Base-by-base conservation (phyloP, 2,113 vertebrate genomes). In the Phasianus colchicus region DNA sequence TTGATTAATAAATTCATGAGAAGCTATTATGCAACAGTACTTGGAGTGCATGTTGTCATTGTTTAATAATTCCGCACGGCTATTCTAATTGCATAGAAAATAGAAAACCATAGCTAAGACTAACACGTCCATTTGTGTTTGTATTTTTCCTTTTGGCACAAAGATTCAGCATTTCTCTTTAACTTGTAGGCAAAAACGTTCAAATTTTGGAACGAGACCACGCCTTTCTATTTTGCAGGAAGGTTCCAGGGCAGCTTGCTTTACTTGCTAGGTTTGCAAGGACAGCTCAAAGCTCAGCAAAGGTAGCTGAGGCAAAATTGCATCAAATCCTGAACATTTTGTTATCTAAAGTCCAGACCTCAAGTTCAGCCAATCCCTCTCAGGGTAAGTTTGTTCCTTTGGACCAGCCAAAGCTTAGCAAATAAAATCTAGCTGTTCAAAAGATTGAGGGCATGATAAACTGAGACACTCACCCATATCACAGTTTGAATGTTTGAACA, bases 401-500 rank as follows among this genome's bases (percentile, higher is more conserved):
- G 63, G 57, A 36, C 67, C 81, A 57, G 77, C 43, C 83, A 65
- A 34, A 78, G 85, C 80, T 95, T 86, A 93, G 80, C 73, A 96
- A 94, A 94, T 72, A 88, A 80, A 95, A 93, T 48, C 30, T 61
- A 58, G 24, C 76, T 40, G 27, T 60, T 95, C 70, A 78, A 83
- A 86, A 91, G 86, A 64, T 30, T 45, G 76, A 91, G 90, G 86
- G 80, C 85, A 38, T 9, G 92, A 94, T 94, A 81, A 93, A 75
- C 85, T 83, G 61, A 86, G 65, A 77, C 64, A 34, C 27, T 72
- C 71, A 32, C 27, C 65, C n/a, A 6, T 78, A 65, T 81, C 82
- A 27, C 29, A 25, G 15, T 30, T 61, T 88, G 89, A 48, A 61
- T 94, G 66, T 90, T 94, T 78, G 85, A 89, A 90, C 64, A 94